phyloP scores from a whole-genome alignment of 2,113 vertebrate species.

The Protobothrops flavoviridis region DNA sequence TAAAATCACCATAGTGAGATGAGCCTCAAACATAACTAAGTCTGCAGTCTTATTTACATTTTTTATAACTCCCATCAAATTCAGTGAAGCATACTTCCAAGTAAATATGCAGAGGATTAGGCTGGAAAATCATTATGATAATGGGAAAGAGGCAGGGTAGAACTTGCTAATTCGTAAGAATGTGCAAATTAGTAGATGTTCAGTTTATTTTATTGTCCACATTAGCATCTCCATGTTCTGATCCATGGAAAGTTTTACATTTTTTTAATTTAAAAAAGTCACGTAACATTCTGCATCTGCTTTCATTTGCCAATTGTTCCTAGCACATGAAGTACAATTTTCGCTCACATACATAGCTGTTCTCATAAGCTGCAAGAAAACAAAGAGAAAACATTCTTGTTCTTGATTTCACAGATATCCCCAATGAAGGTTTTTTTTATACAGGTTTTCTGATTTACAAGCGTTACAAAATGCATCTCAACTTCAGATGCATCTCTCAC shows the following conservation, averaged over 20 bases:
- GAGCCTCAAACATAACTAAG: not conserved
- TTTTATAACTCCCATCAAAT: not conserved
- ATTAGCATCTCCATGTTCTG: not conserved
- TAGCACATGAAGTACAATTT: not conserved
- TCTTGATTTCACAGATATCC: not conserved
- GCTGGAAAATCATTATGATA: not conserved
- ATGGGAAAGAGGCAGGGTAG: not conserved
- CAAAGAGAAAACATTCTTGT: not conserved
- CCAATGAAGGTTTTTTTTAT: not conserved
- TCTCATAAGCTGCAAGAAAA: not conserved
- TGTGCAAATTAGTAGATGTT: not conserved
- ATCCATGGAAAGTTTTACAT: not conserved
- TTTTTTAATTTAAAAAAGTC: not conserved
- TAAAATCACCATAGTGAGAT: not conserved
- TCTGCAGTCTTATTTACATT: not conserved
- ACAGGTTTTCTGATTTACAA: not conserved
- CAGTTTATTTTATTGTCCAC: not conserved
- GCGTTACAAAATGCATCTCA: not conserved
- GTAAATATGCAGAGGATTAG: not conserved
- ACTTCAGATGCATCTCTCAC: not conserved
- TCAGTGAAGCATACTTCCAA: not conserved
- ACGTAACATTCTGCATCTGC: not conserved
- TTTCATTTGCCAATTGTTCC: not conserved
- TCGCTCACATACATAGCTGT: not conserved
- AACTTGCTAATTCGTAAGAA: not conserved